Conservation (phyloP, 2,113 vertebrate species). For the Climacteris rufus region DNA sequence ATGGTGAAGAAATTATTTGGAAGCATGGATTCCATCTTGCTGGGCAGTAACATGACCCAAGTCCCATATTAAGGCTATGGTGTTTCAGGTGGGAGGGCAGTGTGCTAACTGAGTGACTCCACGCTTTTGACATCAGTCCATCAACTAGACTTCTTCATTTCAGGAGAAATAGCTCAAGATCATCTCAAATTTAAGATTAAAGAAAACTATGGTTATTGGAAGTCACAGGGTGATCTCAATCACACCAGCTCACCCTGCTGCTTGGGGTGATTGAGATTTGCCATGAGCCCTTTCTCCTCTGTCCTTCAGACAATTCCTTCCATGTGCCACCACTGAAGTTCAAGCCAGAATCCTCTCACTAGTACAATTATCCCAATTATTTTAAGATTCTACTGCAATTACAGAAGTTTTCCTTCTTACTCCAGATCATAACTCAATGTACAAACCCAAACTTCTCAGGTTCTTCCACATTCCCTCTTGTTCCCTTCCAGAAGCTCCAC, state of each 20-base stretch:
- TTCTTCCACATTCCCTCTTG: not conserved
- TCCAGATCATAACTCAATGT: not conserved
- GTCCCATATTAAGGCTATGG: not conserved
- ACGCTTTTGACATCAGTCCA: not conserved
- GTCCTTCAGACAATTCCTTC: not conserved
- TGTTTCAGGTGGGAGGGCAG: not conserved
- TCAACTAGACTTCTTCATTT: not conserved
- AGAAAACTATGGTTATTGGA: not conserved
- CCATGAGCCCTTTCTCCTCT: not conserved
- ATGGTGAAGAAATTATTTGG: not conserved
- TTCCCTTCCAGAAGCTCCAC: not conserved
- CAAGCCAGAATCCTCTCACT: not conserved
- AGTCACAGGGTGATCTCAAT: not conserved
- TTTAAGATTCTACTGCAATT: not conserved
- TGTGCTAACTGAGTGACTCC: not conserved
- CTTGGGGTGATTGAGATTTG: not conserved
- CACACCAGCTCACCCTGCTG: no score
- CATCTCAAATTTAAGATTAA: not conserved
- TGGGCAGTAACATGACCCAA: not conserved
- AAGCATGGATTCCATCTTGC: not conserved
- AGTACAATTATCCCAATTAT: not conserved
- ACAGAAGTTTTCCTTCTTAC: not conserved
- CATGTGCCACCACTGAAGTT: not conserved
- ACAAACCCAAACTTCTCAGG: not conserved
- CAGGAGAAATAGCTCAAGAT: not conserved